Conservation (phyloP, 2,888 invertebrate genomes). For the Drosophila recens region DNA sequence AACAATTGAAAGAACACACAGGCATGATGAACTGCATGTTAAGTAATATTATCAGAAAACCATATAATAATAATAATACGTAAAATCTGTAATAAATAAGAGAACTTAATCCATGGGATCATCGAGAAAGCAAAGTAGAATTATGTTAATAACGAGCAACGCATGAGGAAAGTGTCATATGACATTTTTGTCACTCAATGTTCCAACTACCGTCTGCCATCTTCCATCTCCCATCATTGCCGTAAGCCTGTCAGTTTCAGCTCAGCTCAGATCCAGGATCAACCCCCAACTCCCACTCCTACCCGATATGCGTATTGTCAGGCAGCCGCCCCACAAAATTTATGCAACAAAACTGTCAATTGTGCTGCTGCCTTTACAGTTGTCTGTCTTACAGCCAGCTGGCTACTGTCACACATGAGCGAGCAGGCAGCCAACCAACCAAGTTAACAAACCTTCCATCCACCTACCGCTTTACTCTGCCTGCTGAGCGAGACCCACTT, state of each 20-base stretch:
- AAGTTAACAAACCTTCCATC: conserved; percentile 36
- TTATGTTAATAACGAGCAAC: conserved; percentile 51
- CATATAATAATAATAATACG: conserved; percentile 3
- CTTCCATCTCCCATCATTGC: conserved; percentile 8
- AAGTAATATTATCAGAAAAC: background rate
- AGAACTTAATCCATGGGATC: conserved; percentile 32
- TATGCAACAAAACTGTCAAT: conserved; percentile 73
- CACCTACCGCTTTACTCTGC: conserved; percentile 2
- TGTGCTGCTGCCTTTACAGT: conserved; percentile 45
- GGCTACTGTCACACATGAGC: conserved; percentile 67
- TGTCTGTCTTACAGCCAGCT: conserved; percentile 51
- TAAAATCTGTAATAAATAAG: conserved; percentile 26
- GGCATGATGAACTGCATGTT: conserved; percentile 1
- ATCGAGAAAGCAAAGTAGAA: conserved; percentile 41
- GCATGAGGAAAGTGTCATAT: conserved; percentile 43
- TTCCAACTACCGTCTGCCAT: conserved; percentile 3
- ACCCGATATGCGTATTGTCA: conserved; percentile 45
- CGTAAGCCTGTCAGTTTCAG: conserved; percentile 56
- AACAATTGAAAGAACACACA: background rate
- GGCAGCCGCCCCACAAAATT: conserved; percentile 42
- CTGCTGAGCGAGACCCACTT: conserved; percentile 11
- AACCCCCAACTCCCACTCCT: background rate
- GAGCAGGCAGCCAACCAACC: conserved; percentile 56
- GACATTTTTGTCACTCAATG: conserved; percentile 45
- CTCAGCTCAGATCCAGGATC: conserved; percentile 30